Evolutionary conservation across 2,888 invertebrate species (phyloP).

Genomic region (Apodemia mormo): DNA sequence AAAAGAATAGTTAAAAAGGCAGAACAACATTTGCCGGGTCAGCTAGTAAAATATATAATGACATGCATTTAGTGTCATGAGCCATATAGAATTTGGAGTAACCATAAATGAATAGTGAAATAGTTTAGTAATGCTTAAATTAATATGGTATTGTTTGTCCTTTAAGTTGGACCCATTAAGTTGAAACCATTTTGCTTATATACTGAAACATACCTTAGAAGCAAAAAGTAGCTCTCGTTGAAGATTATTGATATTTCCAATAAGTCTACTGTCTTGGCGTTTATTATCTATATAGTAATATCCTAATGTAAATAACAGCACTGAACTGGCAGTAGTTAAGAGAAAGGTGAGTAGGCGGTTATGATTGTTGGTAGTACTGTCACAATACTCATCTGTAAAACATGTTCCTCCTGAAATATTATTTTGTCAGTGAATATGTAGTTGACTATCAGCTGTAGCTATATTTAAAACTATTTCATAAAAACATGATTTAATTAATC

Average conservation of each 20-base stretch:
- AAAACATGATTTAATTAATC: no score
- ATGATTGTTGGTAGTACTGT: slow-evolving; percentile 58
- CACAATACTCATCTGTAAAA: slow-evolving; percentile 66
- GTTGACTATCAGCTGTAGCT: background rate
- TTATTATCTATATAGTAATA: slow-evolving; percentile 90
- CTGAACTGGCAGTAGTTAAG: slow-evolving; percentile 85
- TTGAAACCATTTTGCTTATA: no score
- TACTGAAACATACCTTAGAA: slow-evolving; percentile 65
- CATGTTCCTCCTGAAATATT: slow-evolving; percentile 62
- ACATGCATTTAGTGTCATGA: no score
- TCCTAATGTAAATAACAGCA: slow-evolving; percentile 87
- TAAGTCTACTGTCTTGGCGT: slow-evolving; percentile 85
- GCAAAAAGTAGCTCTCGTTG: slow-evolving; percentile 74
- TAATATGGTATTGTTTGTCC: no score
- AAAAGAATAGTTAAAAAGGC: no score
- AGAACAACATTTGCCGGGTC: no score
- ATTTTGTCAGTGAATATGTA: background rate
- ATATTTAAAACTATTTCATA: no score
- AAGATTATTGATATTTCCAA: slow-evolving; percentile 83
- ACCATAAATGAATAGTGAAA: no score
- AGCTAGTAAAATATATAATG: no score
- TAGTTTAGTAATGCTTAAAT: no score
- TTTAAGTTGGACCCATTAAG: no score
- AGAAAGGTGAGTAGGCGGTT: slow-evolving; percentile 82
- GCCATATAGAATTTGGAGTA: no score